A percentile compares a stretch with the other conserved stretches of the same genome.
These are phyloP conservation scores for Lacanobia oleracea DNA, from an alignment of 2,888 invertebrate species.

Conservation along the genomic window DNA sequence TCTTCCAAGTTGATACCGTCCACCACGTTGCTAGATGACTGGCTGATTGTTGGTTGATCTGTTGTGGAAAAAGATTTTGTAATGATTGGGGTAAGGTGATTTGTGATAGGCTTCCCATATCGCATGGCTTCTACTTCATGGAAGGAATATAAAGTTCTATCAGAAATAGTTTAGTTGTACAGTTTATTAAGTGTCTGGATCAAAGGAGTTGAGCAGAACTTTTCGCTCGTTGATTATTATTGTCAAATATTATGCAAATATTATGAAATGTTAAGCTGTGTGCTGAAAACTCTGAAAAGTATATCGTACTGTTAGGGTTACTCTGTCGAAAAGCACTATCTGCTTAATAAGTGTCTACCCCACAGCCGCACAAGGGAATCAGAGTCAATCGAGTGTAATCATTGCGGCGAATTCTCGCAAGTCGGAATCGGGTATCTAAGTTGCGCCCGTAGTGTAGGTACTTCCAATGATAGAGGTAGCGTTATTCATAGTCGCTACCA, in stretches of 20 bases:
- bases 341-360: conserved; percentile 27
- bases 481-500: conserved; percentile 47
- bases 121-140: background rate
- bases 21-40: conserved; percentile 97
- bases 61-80: conserved; percentile 69
- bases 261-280: background rate
- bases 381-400: conserved; percentile 55
- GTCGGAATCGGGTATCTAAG: conserved; percentile 33
- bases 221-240: background rate
- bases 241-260: background rate
- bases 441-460: conserved; percentile 22
- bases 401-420: conserved; percentile 51
- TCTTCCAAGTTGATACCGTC: conserved; percentile 99
- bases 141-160: too few relatives aligned
- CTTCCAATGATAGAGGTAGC: conserved; percentile 43
- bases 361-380: conserved; percentile 41
- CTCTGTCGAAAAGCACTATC: conserved; percentile 13
- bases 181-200: background rate
- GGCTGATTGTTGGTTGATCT: conserved; percentile 98
- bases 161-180: background rate
- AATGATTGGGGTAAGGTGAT: conserved; percentile 5
- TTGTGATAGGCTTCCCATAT: background rate
- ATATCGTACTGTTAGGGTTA: background rate
- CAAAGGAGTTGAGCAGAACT: background rate
- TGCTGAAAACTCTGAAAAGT: background rate